A percentile compares a stretch with the other conserved stretches of the same genome.
These are phyloP conservation scores for Metridium senile DNA, from an alignment of 92 coral and sea anemone species.

Conservation along the genomic window DNA sequence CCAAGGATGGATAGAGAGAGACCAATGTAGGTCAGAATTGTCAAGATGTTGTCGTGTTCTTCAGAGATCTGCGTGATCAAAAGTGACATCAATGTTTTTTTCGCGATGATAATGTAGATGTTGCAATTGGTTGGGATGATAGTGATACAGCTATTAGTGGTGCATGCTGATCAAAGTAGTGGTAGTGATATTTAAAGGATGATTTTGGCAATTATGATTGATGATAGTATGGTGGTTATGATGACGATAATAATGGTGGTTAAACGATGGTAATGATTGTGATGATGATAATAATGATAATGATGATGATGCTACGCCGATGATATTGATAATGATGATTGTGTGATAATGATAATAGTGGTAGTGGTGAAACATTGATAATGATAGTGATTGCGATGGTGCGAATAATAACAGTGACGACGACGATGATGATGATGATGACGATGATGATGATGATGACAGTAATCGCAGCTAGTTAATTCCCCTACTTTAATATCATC, in stretches of 20 bases:
- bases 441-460: neutral
- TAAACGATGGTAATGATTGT: neutral
- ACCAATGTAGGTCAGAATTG: conserved; percentile 16
- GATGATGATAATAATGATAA: neutral
- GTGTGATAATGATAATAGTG: neutral
- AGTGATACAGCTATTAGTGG: too few relatives aligned
- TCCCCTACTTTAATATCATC: conserved; percentile 2
- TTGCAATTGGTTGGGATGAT: too few relatives aligned
- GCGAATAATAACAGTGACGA: neutral
- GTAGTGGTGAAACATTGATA: neutral
- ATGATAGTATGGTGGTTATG: too few relatives aligned
- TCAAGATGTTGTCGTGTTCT: conserved; percentile 4
- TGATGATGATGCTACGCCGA: neutral
- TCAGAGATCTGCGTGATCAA: neutral
- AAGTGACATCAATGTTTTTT: too few relatives aligned
- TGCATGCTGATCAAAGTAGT: too few relatives aligned
- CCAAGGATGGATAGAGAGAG: conserved; percentile 20
- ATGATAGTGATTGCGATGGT: neutral
- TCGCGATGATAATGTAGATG: too few relatives aligned
- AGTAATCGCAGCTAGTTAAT: neutral
- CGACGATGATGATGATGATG: neutral
- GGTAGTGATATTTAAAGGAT: too few relatives aligned
- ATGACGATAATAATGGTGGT: too few relatives aligned
- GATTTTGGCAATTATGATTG: too few relatives aligned
- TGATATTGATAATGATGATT: neutral